phyloP scores from a whole-genome alignment of 2,113 vertebrate genomes.

The Rhynchomys soricoides region DNA sequence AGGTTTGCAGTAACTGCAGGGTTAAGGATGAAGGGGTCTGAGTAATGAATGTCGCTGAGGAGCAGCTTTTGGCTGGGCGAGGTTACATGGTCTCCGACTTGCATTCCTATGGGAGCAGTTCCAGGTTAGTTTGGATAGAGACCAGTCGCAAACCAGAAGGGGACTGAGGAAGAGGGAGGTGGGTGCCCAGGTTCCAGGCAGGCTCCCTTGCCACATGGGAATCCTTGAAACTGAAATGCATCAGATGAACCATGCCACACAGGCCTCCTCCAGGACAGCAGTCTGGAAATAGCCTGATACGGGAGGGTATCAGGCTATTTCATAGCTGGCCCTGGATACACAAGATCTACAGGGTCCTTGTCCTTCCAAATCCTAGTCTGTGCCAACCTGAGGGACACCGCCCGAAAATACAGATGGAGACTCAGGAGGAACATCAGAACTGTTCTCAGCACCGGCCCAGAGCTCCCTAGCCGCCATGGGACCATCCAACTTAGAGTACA shows the following conservation, averaged over 20 bases:
- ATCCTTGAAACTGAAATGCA: fast-evolving
- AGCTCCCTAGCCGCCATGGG: fast-evolving
- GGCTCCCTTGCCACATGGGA: fast-evolving
- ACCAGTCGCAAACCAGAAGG: neutral
- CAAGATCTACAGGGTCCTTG: fast-evolving
- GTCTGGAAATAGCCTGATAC: fast-evolving
- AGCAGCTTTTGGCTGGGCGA: conserved; percentile 34
- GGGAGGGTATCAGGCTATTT: neutral
- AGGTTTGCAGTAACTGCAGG: conserved; percentile 51
- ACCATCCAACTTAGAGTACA: fast-evolving
- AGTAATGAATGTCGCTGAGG: conserved; percentile 51
- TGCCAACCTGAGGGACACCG: neutral
- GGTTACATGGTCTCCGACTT: conserved; percentile 12
- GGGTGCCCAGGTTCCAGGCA: neutral
- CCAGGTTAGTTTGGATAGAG: neutral
- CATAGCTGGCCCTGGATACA: neutral
- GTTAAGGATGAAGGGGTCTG: conserved; percentile 63
- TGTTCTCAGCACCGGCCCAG: fast-evolving
- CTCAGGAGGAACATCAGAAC: neutral
- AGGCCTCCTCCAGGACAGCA: fast-evolving
- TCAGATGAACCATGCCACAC: fast-evolving
- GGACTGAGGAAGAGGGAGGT: neutral
- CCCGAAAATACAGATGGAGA: fast-evolving
- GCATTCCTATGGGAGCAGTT: neutral
- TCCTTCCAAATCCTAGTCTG: neutral